phyloP scores from a whole-genome alignment of 1,140 invertebrate species.

The Cepaea nemoralis region DNA sequence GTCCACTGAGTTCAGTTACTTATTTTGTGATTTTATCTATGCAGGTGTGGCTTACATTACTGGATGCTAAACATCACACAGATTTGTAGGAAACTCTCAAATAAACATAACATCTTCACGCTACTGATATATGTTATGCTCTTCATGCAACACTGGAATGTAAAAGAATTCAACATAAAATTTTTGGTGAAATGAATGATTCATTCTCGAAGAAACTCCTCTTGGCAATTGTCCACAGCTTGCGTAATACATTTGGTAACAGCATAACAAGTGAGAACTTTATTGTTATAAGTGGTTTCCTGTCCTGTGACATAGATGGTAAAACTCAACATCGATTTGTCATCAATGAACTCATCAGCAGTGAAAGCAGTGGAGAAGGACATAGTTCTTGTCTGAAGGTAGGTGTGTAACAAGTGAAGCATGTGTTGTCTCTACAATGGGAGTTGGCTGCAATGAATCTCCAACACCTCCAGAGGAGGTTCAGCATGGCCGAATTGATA shows the following conservation, averaged over 20 bases:
- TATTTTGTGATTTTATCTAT: too few species aligned
- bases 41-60: background rate
- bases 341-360: conserved; percentile 8
- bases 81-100: background rate
- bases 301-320: conserved; percentile 16
- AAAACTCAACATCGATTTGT: conserved; percentile 16
- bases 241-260: background rate
- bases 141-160: background rate
- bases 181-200: background rate
- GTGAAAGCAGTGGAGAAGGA: conserved; percentile 5
- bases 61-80: background rate
- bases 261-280: conserved; percentile 16
- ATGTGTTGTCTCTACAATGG: too few species aligned
- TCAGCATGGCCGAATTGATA: too few species aligned
- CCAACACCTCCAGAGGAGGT: too few species aligned
- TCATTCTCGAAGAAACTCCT: conserved; percentile 5
- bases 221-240: background rate
- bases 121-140: background rate
- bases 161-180: background rate
- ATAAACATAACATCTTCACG: background rate
- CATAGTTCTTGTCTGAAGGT: conserved; percentile 19
- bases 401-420: conserved; percentile 6
- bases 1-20: too few species aligned
- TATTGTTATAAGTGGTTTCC: background rate
- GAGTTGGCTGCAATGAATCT: too few species aligned